phyloP scores from a whole-genome alignment of 1,140 invertebrate genomes.

The Arctopsyche grandis region DNA sequence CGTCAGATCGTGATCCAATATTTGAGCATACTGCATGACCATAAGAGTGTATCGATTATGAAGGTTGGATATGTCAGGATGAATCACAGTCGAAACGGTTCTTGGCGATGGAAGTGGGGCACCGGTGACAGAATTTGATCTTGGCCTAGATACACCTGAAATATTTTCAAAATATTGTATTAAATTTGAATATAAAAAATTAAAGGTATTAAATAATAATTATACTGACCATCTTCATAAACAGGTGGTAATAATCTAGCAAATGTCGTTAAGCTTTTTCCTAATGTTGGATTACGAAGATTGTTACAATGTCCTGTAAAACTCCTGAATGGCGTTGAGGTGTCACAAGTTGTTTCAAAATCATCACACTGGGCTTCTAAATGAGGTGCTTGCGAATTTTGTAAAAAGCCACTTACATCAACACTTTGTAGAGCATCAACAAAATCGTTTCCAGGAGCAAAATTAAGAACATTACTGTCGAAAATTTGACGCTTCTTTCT shows the following conservation, averaged over 20 bases:
- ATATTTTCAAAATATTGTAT: conserved; percentile 47
- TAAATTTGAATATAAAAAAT: background rate
- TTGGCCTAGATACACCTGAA: conserved; percentile 78
- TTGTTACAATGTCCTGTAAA: conserved; percentile 93
- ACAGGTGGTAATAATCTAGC: conserved; percentile 84
- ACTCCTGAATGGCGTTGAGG: conserved; percentile 81
- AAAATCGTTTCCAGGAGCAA: conserved; percentile 74
- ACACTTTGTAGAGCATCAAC: conserved; percentile 79
- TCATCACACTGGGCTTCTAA: conserved; percentile 74
- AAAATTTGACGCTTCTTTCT: conserved; percentile 79
- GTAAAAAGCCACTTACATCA: conserved; percentile 73
- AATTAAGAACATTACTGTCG: conserved; percentile 73
- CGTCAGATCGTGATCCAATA: conserved; percentile 91
- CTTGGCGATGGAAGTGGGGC: conserved; percentile 81
- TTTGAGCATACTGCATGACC: conserved; percentile 94
- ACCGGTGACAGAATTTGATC: conserved; percentile 78
- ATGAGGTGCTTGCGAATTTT: conserved; percentile 58
- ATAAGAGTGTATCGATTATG: conserved; percentile 90
- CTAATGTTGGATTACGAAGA: conserved; percentile 83
- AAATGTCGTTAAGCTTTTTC: conserved; percentile 87
- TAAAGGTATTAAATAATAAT: background rate
- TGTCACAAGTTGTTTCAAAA: conserved; percentile 76
- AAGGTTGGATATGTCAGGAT: conserved; percentile 88
- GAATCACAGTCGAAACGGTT: conserved; percentile 84
- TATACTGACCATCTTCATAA: conserved; percentile 84